Evolutionary conservation across 2,797 vertebrate genomes (phyloP).

Genomic region (Rhincodon typus): DNA sequence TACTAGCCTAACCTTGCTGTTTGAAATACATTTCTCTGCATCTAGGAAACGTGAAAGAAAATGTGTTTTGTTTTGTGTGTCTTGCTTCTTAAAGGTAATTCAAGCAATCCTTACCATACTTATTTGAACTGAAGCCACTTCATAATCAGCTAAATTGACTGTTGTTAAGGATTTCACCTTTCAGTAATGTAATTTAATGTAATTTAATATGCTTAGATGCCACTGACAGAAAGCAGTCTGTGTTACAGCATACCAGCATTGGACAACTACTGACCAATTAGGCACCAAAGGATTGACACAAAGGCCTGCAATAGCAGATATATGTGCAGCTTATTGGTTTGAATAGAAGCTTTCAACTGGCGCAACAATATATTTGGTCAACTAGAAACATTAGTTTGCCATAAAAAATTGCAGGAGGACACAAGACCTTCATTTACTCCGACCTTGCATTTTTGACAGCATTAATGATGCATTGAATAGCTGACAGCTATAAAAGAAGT

Average conservation of each 20-base stretch:
- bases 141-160: background rate
- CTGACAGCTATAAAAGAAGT: background rate
- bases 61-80: background rate
- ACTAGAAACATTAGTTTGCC: background rate
- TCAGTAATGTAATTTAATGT: background rate
- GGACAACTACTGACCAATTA: background rate
- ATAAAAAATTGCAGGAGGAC: background rate
- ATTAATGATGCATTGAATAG: background rate
- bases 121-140: background rate
- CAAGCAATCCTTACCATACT: background rate
- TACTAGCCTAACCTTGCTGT: too few species aligned
- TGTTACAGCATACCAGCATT: background rate
- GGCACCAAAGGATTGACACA: background rate
- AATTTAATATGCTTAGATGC: background rate
- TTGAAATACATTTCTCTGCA: background rate
- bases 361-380: background rate
- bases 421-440: background rate
- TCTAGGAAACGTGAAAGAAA: background rate
- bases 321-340: background rate
- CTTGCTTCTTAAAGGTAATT: background rate
- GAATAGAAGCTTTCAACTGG: background rate
- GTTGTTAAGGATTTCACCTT: background rate
- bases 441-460: background rate
- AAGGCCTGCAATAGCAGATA: background rate
- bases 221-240: background rate